phyloP scores from a whole-genome alignment of 2,888 invertebrate species.

The Drosophila ezoana region DNA sequence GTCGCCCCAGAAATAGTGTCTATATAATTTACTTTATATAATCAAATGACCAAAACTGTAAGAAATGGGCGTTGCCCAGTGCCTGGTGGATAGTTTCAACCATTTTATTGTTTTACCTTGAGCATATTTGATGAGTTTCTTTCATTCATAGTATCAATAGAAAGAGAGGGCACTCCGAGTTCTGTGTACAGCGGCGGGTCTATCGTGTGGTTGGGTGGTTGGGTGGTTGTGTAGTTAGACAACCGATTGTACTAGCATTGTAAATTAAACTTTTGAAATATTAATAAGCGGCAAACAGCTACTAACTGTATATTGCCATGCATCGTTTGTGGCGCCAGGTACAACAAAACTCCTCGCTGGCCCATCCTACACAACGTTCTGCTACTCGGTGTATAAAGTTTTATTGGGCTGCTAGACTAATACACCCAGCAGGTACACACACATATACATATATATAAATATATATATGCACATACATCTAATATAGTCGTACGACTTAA shows the following conservation, averaged over 20 bases:
- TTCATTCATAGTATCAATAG: constrained; percentile 61
- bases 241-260: constrained; percentile 57
- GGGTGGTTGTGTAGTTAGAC: neutral
- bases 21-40: constrained; percentile 35
- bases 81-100: constrained; percentile 25
- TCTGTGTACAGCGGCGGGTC: constrained; percentile 1
- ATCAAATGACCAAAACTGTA: constrained; percentile 31
- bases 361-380: neutral
- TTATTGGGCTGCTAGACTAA: neutral
- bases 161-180: constrained; percentile 19
- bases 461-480: neutral
- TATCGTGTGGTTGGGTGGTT: too few species aligned
- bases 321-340: constrained; percentile 20
- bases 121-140: constrained; percentile 61
- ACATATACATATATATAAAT: neutral
- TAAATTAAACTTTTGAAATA: constrained; percentile 71
- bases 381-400: neutral
- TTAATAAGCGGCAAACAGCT: constrained; percentile 57
- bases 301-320: constrained; percentile 35
- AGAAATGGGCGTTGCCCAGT: constrained; percentile 55
- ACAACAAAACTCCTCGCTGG: constrained; percentile 17
- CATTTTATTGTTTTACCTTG: constrained; percentile 70
- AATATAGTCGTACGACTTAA: constrained; percentile 14
- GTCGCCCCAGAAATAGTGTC: constrained; percentile 13
- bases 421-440: neutral